Conservation (phyloP, 2,888 invertebrate species). For the Tenthredo notha region DNA sequence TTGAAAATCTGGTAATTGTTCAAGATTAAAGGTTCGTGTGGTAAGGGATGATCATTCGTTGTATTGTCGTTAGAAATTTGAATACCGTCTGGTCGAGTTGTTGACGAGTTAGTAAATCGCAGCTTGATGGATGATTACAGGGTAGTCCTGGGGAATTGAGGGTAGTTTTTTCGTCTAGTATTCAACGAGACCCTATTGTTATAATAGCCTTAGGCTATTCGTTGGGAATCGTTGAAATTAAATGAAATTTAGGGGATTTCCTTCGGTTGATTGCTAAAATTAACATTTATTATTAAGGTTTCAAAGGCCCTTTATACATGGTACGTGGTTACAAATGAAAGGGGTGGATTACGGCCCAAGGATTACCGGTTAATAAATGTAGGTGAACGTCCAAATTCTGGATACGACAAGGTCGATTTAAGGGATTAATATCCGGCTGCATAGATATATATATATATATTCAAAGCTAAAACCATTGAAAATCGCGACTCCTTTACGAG, state of each 20-base stretch:
- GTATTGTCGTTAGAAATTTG: constrained; percentile 21
- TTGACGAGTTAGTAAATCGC: not conserved
- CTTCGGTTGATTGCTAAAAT: constrained; percentile 47
- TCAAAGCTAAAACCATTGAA: constrained; percentile 70
- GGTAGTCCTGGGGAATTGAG: not conserved
- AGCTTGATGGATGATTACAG: not conserved
- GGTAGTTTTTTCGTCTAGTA: constrained; percentile 30
- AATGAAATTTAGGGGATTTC: constrained; percentile 30
- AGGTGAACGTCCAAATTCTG: constrained; percentile 42
- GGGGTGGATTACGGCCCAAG: constrained; percentile 33
- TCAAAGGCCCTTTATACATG: constrained; percentile 39
- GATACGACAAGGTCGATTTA: constrained; percentile 40
- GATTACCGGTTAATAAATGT: constrained; percentile 44
- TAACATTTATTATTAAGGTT: constrained; percentile 47
- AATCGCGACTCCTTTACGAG: constrained; percentile 77
- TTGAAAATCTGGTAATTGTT: not conserved
- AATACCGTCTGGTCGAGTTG: not conserved
- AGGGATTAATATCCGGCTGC: constrained; percentile 32
- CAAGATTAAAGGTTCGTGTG: not conserved
- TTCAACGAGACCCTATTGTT: constrained; percentile 25
- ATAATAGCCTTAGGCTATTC: constrained; percentile 2
- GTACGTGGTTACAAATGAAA: constrained; percentile 45
- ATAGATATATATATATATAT: constrained; percentile 26
- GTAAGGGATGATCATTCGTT: not conserved
- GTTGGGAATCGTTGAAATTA: constrained; percentile 24